Conservation (phyloP, 1,140 invertebrate genomes). For the Lasaia peninsularis region DNA sequence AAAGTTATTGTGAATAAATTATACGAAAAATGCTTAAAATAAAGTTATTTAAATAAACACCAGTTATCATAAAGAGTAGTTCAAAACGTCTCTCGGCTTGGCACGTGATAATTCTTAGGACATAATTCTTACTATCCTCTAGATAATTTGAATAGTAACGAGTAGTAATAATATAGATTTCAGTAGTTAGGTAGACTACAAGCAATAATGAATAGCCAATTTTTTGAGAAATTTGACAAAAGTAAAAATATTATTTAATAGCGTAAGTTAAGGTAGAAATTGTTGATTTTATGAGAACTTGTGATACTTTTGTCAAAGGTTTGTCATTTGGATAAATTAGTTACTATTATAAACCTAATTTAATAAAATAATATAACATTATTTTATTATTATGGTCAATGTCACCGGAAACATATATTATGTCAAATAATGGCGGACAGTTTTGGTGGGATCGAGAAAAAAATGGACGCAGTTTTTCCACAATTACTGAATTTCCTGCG, state of each 20-base stretch:
- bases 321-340: conserved; percentile 41
- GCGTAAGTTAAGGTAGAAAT: neutral
- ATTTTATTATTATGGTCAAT: conserved; percentile 22
- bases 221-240: conserved; percentile 57
- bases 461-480: no score
- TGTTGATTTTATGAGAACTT: conserved; percentile 15
- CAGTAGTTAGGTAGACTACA: conserved; percentile 54
- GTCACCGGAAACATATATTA: neutral
- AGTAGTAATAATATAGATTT: conserved; percentile 12
- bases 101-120: conserved; percentile 1
- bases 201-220: conserved; percentile 64
- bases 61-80: neutral
- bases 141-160: neutral
- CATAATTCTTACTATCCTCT: neutral
- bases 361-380: conserved; percentile 8
- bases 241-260: conserved; percentile 32
- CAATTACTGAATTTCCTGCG: no score
- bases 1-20: neutral
- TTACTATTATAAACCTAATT: neutral
- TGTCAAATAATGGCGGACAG: no score
- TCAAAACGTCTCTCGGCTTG: conserved; percentile 2
- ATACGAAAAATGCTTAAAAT: neutral
- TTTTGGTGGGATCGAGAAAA: no score
- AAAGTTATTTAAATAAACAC: conserved; percentile 4
- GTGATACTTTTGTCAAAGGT: conserved; percentile 55